phyloP scores from a whole-genome alignment of 2,888 invertebrate species.

The Drosophila greeni region DNA sequence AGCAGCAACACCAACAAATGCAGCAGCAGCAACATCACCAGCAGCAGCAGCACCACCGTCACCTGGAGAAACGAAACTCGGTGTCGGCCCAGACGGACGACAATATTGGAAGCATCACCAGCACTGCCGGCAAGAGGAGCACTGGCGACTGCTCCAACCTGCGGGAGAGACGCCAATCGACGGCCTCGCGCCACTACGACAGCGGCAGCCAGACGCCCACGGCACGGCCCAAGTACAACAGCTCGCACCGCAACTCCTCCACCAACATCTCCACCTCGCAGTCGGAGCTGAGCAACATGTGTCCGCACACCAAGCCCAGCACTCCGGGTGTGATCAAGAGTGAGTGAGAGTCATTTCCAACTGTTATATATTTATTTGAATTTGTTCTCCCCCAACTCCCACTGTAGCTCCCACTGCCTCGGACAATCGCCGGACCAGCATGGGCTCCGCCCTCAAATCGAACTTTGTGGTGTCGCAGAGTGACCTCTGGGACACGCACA shows the following conservation, averaged over 20 bases:
- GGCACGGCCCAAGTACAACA: conserved; percentile 72
- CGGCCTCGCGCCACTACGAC: conserved; percentile 73
- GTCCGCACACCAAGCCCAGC: conserved; percentile 75
- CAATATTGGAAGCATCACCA: conserved; percentile 70
- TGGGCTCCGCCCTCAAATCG: conserved; percentile 79
- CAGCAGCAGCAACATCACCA: conserved; percentile 61
- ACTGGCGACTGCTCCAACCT: conserved; percentile 69
- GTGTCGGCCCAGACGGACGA: conserved; percentile 78
- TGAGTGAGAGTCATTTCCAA: conserved; percentile 41
- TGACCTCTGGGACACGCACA: conserved; percentile 84
- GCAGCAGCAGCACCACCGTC: conserved; percentile 71
- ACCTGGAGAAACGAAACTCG: conserved; percentile 76
- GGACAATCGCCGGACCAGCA: conserved; percentile 77
- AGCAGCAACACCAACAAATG: conserved; percentile 49
- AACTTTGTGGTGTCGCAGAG: conserved; percentile 84
- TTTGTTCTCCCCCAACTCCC: background rate
- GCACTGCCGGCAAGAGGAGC: conserved; percentile 66
- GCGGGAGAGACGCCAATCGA: conserved; percentile 75
- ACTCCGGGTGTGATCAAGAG: conserved; percentile 75
- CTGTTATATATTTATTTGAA: background rate
- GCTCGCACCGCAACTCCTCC: conserved; percentile 76
- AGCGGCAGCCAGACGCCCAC: conserved; percentile 76
- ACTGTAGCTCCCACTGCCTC: conserved; percentile 70
- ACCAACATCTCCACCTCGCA: conserved; percentile 77
- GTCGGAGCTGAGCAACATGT: conserved; percentile 77